Evolutionary conservation across 2,797 vertebrate species (phyloP).

Genomic region (Botia almorhae): DNA sequence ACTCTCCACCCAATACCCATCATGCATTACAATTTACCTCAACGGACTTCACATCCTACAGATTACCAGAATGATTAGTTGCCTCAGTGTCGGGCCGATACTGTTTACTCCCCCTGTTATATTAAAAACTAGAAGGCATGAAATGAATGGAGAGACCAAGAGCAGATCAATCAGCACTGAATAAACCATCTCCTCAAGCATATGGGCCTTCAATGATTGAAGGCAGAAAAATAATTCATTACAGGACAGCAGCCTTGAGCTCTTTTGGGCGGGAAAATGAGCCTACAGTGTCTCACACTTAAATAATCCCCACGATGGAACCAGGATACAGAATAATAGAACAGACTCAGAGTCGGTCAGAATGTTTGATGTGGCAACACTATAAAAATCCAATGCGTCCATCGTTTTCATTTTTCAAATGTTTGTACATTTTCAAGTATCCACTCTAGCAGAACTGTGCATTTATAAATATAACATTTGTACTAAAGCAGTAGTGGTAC

Average conservation of each 20-base stretch:
- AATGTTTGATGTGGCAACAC: not conserved
- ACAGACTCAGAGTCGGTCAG: not conserved
- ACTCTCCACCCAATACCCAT: constrained; percentile 11
- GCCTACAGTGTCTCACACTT: constrained; percentile 26
- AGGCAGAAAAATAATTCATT: constrained; percentile 57
- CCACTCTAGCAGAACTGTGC: not conserved
- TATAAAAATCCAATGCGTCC: not conserved
- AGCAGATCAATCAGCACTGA: constrained; percentile 58
- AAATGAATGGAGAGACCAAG: constrained; percentile 62
- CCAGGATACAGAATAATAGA: not conserved
- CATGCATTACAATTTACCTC: constrained; percentile 31
- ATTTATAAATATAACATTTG: not conserved
- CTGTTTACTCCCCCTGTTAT: constrained; percentile 41
- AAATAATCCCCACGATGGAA: constrained; percentile 1
- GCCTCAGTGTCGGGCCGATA: constrained; percentile 53
- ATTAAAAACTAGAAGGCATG: constrained; percentile 58
- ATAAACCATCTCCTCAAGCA: constrained; percentile 62
- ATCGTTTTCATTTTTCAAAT: not conserved
- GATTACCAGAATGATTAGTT: constrained; percentile 52
- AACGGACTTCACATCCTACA: constrained; percentile 33
- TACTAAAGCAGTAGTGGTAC: not conserved
- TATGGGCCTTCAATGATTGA: constrained; percentile 26
- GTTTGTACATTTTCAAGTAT: not conserved
- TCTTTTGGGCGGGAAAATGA: constrained; percentile 50
- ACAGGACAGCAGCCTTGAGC: constrained; percentile 46